These are phyloP conservation scores for Synergus japonicus DNA, from an alignment of 2,888 invertebrate genomes.

Conservation along the genomic window DNA sequence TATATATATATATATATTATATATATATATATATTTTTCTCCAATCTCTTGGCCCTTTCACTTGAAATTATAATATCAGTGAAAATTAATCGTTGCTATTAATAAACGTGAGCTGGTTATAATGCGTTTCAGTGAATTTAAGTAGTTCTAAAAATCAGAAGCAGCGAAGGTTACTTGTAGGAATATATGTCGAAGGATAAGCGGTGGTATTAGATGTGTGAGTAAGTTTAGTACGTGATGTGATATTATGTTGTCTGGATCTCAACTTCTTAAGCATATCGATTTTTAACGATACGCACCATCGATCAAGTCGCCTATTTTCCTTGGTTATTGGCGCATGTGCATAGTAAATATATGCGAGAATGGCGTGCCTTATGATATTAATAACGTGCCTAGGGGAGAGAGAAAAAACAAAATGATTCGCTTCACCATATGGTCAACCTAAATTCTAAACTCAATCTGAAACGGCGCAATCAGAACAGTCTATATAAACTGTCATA, in stretches of 20 bases:
- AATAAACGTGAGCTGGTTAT: background rate
- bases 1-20: too few species aligned
- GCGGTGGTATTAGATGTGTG: slow-evolving; percentile 2
- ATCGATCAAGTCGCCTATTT: slow-evolving; percentile 35
- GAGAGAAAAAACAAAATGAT: slow-evolving; percentile 43
- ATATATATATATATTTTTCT: too few species aligned
- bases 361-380: slow-evolving; percentile 11
- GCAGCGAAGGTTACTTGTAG: slow-evolving; percentile 26
- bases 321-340: slow-evolving; percentile 17
- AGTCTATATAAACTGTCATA: background rate
- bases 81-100: background rate
- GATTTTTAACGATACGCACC: slow-evolving; percentile 34
- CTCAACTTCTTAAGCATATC: background rate
- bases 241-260: slow-evolving; percentile 25
- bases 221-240: slow-evolving; percentile 13
- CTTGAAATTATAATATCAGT: background rate
- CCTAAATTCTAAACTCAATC: slow-evolving; percentile 61
- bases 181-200: slow-evolving; percentile 8
- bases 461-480: background rate
- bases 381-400: slow-evolving; percentile 16
- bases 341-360: background rate
- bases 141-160: slow-evolving; percentile 14
- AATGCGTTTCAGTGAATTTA: slow-evolving; percentile 13
- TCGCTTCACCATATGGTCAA: slow-evolving; percentile 66
- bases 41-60: background rate